Evolutionary conservation across 2,113 vertebrate species (phyloP).

Genomic region (Scartelaos histophorus): DNA sequence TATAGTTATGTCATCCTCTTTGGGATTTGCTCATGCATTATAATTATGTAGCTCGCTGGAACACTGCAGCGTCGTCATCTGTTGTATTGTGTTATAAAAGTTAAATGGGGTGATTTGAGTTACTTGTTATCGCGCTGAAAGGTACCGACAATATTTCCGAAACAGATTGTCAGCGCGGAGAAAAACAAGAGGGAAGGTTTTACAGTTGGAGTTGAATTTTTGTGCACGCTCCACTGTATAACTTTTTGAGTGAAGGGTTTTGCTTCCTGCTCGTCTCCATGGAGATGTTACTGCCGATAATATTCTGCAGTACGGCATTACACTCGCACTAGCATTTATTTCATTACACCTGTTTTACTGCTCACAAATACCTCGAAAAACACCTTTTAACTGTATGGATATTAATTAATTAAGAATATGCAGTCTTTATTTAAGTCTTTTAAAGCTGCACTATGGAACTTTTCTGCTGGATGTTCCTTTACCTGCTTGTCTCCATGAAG

Average conservation of each 20-base stretch:
- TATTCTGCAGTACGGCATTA: too few relatives aligned
- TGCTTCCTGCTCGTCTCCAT: too few relatives aligned
- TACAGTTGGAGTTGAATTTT: not conserved
- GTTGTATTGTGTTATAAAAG: not conserved
- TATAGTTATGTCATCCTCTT: not conserved
- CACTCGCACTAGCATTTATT: not conserved
- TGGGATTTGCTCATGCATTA: conserved; percentile 7
- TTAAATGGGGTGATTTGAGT: not conserved
- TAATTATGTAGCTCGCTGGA: not conserved
- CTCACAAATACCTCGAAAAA: not conserved
- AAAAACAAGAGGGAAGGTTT: not conserved
- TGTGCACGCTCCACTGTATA: not conserved
- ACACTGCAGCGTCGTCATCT: not conserved
- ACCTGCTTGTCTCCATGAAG: too few relatives aligned
- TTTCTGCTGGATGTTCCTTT: too few relatives aligned
- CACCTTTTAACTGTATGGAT: too few relatives aligned
- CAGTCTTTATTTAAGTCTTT: too few relatives aligned
- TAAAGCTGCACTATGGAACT: too few relatives aligned
- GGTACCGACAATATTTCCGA: not conserved
- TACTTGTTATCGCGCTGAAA: conserved; percentile 4
- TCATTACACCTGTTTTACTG: not conserved
- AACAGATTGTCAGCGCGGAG: not conserved
- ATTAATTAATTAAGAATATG: too few relatives aligned
- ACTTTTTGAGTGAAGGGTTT: too few relatives aligned
- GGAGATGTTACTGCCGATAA: too few relatives aligned